phyloP scores from a whole-genome alignment of 2,888 invertebrate genomes.

The Coelopa pilipes region DNA sequence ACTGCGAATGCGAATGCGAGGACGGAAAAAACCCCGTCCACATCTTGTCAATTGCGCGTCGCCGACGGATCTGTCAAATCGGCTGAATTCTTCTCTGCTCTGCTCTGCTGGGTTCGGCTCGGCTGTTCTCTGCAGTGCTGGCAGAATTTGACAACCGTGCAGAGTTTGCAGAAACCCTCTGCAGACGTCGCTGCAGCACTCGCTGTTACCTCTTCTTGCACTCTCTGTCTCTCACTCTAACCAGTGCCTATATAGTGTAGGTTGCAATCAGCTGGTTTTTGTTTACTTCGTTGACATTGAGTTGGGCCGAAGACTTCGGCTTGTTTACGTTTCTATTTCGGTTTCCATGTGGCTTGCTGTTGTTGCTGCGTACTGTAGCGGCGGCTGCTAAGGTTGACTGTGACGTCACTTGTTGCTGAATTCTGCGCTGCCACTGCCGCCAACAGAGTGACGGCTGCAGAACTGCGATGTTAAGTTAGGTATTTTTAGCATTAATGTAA shows the following conservation, averaged over 20 bases:
- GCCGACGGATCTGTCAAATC: slow-evolving; percentile 12
- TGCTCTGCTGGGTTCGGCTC: background rate
- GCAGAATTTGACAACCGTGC: too few species aligned
- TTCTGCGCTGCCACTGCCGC: background rate
- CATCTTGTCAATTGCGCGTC: background rate
- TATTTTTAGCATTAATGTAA: too few species aligned
- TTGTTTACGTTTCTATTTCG: too few species aligned
- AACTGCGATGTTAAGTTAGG: too few species aligned
- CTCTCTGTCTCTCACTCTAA: background rate
- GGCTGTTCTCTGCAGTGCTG: too few species aligned
- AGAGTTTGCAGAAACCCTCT: too few species aligned
- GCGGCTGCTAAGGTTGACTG: background rate
- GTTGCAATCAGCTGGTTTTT: slow-evolving; percentile 10
- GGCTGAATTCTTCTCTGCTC: background rate
- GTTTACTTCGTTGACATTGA: background rate
- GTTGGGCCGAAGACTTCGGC: too few species aligned
- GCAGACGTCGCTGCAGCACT: background rate
- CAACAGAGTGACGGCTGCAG: background rate
- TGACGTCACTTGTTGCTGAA: slow-evolving; percentile 9
- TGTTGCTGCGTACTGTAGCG: too few species aligned
- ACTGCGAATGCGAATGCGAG: too few species aligned
- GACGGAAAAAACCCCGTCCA: background rate
- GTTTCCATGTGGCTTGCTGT: too few species aligned
- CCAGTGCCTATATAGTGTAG: too few species aligned
- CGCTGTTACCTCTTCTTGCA: background rate